Evolutionary conservation across 1,140 invertebrate genomes (phyloP), one percentile per base, ranked within the genome.

Genomic region (Trissolcus basalis): DNA sequence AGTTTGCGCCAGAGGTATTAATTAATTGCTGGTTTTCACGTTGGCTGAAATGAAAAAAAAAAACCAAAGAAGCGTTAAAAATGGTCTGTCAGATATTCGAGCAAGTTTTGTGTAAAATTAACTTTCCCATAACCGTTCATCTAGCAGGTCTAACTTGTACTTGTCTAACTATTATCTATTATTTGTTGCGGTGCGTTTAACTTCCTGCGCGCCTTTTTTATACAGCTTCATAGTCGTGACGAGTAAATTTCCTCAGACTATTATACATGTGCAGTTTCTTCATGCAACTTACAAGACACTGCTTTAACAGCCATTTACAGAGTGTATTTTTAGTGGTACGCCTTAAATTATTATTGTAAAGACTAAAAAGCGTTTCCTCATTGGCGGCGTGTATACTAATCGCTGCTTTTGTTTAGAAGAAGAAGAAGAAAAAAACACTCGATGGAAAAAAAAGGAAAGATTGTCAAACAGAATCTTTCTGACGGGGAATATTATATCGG

Each of bases 91-190:
- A 61, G 63, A 67, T 61, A 67, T 74, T 67, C 70, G 56, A 61
- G 63, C 56, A 74, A 74, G 61, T 74, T 74, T 74, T 56, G 55
- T 67, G 63, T 33, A 67, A 74, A 67, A 56, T 27, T 59, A 61
- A 67, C 61, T 67, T 74, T 67, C 70, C 63, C 70, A 74, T 74
- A 74, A 74, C 61, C 55, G 45, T 74, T 74, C 61, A 74, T 74
- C 63, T 61, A 50, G 50, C 50, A 39, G 50, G 49, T 64, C 61
- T 73, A 65, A 43, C 56, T 60, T 72, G 55, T 65, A 72, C 60
- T 72, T 72, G 69, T 72, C 61, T 72, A 72, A 72, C 69, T 64
- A 72, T 56, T 64, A 72, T 72, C 69, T 72, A 72, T 72, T 72
- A 72, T 72, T 56, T 56, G 60, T 51, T 47, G 69, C 69, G 54